Conservation (phyloP, 2,888 invertebrate genomes). For the Dasysyrphus tricinctus region DNA sequence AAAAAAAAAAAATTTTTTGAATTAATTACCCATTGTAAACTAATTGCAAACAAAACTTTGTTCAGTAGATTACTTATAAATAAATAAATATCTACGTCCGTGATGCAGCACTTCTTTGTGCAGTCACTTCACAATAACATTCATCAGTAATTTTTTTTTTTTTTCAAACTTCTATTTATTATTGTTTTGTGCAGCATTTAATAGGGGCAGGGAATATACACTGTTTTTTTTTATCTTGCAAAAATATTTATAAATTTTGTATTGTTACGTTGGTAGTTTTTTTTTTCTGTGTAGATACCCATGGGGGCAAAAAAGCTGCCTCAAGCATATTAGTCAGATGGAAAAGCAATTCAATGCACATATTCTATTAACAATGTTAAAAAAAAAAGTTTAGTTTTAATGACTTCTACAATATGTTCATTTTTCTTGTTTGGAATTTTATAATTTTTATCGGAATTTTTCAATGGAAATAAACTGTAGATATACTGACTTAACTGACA, state of each 20-base stretch:
- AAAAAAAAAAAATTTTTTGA: too few species aligned
- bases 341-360: conserved; percentile 11
- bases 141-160: conserved; percentile 21
- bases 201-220: conserved; percentile 39
- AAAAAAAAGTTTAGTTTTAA: conserved; percentile 15
- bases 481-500: too few species aligned
- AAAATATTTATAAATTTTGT: conserved; percentile 26
- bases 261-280: not conserved
- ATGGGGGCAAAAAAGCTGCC: not conserved
- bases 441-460: conserved; percentile 36
- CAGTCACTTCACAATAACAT: not conserved
- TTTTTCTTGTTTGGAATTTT: conserved; percentile 39
- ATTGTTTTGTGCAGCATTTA: conserved; percentile 46
- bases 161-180: not conserved
- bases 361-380: conserved; percentile 23
- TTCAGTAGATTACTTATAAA: conserved; percentile 54
- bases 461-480: conserved; percentile 8
- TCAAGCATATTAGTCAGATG: conserved; percentile 7
- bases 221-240: not conserved
- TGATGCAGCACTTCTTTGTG: conserved; percentile 35
- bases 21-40: conserved; percentile 62
- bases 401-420: conserved; percentile 24
- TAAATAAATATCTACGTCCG: not conserved
- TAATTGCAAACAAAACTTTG: conserved; percentile 63
- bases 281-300: not conserved